Evolutionary conservation across 2,113 vertebrate genomes (phyloP).

Genomic region (Ahaetulla prasina): DNA sequence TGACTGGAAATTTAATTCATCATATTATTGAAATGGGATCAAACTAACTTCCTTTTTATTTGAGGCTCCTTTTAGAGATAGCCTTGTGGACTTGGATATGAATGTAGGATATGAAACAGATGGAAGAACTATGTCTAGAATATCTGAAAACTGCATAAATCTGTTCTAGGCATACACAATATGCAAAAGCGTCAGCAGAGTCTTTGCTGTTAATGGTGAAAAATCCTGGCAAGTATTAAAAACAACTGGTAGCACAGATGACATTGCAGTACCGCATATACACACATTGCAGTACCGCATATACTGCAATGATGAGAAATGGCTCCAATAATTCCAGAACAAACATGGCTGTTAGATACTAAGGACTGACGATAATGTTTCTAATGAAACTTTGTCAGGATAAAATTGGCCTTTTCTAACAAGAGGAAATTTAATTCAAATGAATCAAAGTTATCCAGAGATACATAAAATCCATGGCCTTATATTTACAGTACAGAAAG

Average conservation of each 20-base stretch:
- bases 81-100: background rate
- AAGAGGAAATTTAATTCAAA: background rate
- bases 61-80: background rate
- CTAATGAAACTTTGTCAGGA: background rate
- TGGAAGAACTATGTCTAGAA: background rate
- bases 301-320: background rate
- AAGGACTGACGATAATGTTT: background rate
- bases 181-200: background rate
- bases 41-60: background rate
- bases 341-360: background rate
- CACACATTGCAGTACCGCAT: background rate
- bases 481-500: background rate
- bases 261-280: too few species aligned
- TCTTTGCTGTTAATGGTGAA: background rate
- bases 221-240: background rate
- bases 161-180: background rate
- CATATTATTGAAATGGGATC: background rate
- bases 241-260: conserved; percentile 16
- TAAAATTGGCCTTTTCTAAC: background rate
- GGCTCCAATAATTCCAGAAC: background rate
- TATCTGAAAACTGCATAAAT: background rate
- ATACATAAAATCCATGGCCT: background rate
- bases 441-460: background rate
- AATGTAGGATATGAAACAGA: background rate
- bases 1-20: background rate